These are phyloP conservation scores for Heliocidaris tuberculata DNA, from an alignment of 35 echinoderm and acorn worm genomes.

Conservation along the genomic window DNA sequence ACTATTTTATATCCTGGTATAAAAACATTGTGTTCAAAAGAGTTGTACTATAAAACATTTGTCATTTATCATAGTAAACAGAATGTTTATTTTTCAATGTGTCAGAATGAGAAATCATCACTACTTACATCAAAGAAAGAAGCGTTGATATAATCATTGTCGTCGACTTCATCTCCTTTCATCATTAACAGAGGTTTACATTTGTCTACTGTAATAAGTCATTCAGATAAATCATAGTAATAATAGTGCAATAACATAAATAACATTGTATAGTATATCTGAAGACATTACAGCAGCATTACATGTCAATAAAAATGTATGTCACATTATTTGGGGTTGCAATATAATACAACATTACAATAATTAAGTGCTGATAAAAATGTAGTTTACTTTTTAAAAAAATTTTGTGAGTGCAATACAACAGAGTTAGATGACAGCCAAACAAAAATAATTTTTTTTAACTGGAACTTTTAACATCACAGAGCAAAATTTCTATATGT, in stretches of 20 bases:
- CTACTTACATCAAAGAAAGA: conserved; percentile 50
- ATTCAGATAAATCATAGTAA: neutral
- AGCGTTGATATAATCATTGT: conserved; percentile 51
- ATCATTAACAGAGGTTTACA: conserved; percentile 31
- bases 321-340: neutral
- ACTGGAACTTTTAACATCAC: too few species aligned
- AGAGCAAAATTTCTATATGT: too few species aligned
- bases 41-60: too few species aligned
- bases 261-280: neutral
- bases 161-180: neutral
- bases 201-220: conserved; percentile 39
- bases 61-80: too few species aligned
- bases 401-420: too few species aligned
- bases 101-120: too few species aligned
- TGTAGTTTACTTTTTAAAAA: too few species aligned
- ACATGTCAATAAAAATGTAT: neutral
- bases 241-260: neutral
- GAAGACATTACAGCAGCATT: neutral
- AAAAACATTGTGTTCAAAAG: too few species aligned
- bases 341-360: neutral
- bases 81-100: too few species aligned
- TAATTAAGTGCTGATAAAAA: neutral
- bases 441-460: too few species aligned
- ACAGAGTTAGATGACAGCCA: too few species aligned
- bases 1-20: too few species aligned